phyloP scores from a whole-genome alignment of 2,888 invertebrate genomes.

The Corbicula japonica region DNA sequence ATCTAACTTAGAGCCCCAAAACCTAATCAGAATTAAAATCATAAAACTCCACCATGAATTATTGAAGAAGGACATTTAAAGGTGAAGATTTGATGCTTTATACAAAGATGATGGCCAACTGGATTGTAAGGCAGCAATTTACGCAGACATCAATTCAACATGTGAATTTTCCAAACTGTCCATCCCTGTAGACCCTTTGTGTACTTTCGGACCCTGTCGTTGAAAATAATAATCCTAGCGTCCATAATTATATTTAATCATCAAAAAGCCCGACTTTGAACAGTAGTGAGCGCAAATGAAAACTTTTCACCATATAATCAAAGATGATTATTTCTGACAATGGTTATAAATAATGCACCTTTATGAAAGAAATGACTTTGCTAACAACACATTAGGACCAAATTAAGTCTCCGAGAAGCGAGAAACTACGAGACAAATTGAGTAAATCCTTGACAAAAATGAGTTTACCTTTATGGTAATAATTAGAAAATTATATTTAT shows the following conservation, averaged over 20 bases:
- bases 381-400: constrained; percentile 3
- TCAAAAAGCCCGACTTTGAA: constrained; percentile 18
- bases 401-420: constrained; percentile 13
- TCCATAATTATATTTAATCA: constrained; percentile 46
- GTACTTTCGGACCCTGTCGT: constrained; percentile 19
- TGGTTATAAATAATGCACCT: constrained; percentile 44
- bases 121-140: no score
- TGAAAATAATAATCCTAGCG: constrained; percentile 36
- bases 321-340: constrained; percentile 46
- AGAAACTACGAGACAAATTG: constrained; percentile 19
- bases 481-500: constrained; percentile 29
- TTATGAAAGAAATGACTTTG: constrained; percentile 12
- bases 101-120: no score
- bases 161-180: background rate
- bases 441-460: constrained; percentile 27
- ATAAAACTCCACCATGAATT: no score
- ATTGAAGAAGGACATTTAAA: no score
- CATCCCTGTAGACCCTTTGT: constrained; percentile 28
- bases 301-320: constrained; percentile 37
- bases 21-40: no score
- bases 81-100: no score
- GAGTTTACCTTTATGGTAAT: constrained; percentile 37
- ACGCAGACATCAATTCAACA: no score
- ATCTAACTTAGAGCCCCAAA: no score
- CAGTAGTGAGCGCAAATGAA: constrained; percentile 37